Percentiles rank a stretch among this genome's conserved stretches.
phyloP scores from a whole-genome alignment of 2,113 vertebrate genomes.

The Callospermophilus lateralis region DNA sequence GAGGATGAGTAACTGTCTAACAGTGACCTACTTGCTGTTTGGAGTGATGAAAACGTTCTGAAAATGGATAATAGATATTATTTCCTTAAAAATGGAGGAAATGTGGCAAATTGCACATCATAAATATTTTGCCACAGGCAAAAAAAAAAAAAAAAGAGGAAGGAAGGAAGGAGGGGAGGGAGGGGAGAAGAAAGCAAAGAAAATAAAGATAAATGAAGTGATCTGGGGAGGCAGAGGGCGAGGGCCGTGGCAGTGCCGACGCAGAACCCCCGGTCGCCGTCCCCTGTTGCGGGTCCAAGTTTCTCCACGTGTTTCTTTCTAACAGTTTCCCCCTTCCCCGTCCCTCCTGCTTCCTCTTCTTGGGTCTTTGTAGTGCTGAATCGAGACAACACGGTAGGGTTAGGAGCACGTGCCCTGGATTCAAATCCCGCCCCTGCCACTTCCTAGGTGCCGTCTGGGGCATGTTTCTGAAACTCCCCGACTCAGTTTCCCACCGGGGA shows the following conservation, averaged over 20 bases:
- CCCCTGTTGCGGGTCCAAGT: rapidly evolving
- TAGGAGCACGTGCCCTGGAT: too few relatives aligned
- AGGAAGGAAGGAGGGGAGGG: too few relatives aligned
- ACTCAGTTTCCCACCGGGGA: background rate
- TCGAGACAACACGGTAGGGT: background rate
- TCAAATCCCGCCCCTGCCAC: too few relatives aligned
- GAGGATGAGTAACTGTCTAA: too few relatives aligned
- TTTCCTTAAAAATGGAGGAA: background rate
- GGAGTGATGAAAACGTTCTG: background rate
- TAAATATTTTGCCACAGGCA: background rate
- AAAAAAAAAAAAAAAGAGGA: background rate
- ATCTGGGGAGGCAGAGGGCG: background rate
- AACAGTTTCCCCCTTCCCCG: background rate
- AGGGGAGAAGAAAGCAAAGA: background rate
- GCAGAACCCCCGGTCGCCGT: too few relatives aligned
- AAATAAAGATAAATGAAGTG: background rate
- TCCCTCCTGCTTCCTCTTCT: background rate
- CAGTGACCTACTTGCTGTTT: too few relatives aligned
- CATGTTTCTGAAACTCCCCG: background rate
- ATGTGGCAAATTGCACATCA: background rate
- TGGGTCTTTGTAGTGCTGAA: background rate
- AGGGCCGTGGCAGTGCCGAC: too few relatives aligned
- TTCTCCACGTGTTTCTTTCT: background rate
- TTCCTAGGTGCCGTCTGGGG: background rate
- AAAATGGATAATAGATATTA: too few relatives aligned